A percentile compares a stretch with the other conserved stretches of the same genome.
phyloP scores from a whole-genome alignment of 2,888 invertebrate species.

The Tanaodytes sp. region DNA sequence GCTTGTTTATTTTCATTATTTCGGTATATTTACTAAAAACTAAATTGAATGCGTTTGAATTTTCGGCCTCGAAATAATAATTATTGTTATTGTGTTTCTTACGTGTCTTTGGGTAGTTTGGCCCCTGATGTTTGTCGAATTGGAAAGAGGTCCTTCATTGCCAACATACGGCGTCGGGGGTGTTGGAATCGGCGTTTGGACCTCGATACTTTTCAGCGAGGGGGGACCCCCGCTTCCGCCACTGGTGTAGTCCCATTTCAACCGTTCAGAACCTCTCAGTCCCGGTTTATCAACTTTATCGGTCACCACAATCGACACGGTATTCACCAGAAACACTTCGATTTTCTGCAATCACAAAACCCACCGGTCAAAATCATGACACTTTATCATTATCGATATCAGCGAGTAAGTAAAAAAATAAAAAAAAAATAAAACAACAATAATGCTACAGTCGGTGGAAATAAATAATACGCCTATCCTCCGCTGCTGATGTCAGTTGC shows the following conservation, averaged over 20 bases:
- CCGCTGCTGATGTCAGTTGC: too few species aligned
- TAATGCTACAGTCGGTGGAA: too few species aligned
- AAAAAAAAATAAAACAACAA: not conserved
- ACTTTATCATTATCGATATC: too few species aligned
- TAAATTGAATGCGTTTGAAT: too few species aligned
- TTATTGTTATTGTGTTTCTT: too few species aligned
- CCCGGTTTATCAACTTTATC: conserved; percentile 69
- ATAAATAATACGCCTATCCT: too few species aligned
- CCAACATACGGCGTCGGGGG: conserved; percentile 67
- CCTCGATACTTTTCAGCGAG: conserved; percentile 71
- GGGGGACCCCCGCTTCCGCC: conserved; percentile 71
- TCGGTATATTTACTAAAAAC: too few species aligned
- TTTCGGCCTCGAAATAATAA: too few species aligned
- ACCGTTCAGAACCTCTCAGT: conserved; percentile 61
- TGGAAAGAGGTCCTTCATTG: conserved; percentile 70
- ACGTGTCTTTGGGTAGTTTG: conserved; percentile 71
- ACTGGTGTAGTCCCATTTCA: conserved; percentile 70
- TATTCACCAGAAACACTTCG: conserved; percentile 78
- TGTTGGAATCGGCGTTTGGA: conserved; percentile 67
- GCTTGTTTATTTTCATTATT: too few species aligned
- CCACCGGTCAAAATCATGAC: not conserved
- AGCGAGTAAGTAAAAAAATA: too few species aligned
- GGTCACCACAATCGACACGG: conserved; percentile 77
- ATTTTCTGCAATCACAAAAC: conserved; percentile 74
- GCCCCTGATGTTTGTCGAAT: conserved; percentile 69